Base-by-base conservation (phyloP, 64 coral and sea anemone genomes). In the Orbicella faveolata region DNA sequence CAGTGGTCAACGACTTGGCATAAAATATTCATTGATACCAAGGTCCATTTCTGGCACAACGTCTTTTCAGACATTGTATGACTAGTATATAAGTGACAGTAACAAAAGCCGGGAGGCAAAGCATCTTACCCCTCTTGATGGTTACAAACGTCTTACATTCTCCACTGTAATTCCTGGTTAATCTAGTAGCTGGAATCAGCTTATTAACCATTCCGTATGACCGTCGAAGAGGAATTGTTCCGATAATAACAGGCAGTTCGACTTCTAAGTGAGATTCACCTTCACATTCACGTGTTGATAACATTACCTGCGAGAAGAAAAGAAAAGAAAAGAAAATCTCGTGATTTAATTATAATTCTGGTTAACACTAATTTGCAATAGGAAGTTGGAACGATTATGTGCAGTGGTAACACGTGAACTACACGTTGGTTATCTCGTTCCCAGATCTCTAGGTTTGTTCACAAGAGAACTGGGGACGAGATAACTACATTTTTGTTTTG, bases 211-310 rank as follows among this genome's bases (percentile, higher is more conserved):
- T 89, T 17, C 90, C 87, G 15, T 89, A 93, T 39, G 94, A 96
- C 35, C 80, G 89, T 19, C 90, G 80, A 52, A 96, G 88, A 15
- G 94, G 94, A 73, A 93, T 68, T 17, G 94, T 96, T 59, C 87
- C 90, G 34, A 96, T 74, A 17, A 70, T 93, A 59, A 96, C 93
- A 35, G 94, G 94, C 13, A 96, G 82, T 26, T 96, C 94, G 19
- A 96, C 83, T 35, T 96, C 94, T 25, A 96, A 74, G 67, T 93
- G 82, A 13, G 91, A 93, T 63, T 57, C 9, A 14, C 14, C 57
- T 34, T 59, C 19, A 82, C 57, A 82, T 63, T 82, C 52, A 59
- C 57, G 19, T 64, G 25, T 8, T 61, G 86, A 63, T 21, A 59
- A 11, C 34, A 76, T 44, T 19, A 76, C 86, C 72, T 68, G 54